Percentiles rank a stretch among this genome's conserved stretches.
phyloP scores from a whole-genome alignment of 2,113 vertebrate genomes.

The Calyptommatus sinebrachiatus region DNA sequence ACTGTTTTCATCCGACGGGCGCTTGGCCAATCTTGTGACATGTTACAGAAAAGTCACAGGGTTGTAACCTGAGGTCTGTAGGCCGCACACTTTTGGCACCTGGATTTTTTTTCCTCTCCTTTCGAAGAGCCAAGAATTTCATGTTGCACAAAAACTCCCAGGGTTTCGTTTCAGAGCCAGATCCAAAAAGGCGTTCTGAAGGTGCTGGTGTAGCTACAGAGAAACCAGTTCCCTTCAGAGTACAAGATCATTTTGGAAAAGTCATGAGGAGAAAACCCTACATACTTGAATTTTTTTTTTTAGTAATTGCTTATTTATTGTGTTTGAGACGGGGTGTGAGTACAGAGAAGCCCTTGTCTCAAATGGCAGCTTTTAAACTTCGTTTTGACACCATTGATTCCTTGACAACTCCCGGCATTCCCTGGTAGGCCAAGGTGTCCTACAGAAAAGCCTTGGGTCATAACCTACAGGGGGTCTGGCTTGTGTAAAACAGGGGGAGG shows the following conservation, averaged over 20 bases:
- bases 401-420: slow-evolving; percentile 74
- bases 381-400: slow-evolving; percentile 66
- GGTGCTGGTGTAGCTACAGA: slow-evolving; percentile 84
- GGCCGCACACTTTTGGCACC: slow-evolving; percentile 73
- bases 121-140: slow-evolving; percentile 69
- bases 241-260: slow-evolving; percentile 63
- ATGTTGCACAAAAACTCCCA: slow-evolving; percentile 74
- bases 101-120: slow-evolving; percentile 63
- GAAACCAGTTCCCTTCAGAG: slow-evolving; percentile 79
- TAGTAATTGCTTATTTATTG: slow-evolving; percentile 86
- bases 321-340: slow-evolving; percentile 84
- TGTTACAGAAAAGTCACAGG: slow-evolving; percentile 84
- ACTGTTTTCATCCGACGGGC: slow-evolving; percentile 68
- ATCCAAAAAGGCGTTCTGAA: slow-evolving; percentile 68
- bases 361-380: slow-evolving; percentile 83
- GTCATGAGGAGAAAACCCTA: slow-evolving; percentile 67
- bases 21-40: slow-evolving; percentile 78
- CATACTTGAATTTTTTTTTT: slow-evolving; percentile 79
- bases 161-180: slow-evolving; percentile 71
- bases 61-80: slow-evolving; percentile 75
- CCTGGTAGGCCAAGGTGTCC: slow-evolving; percentile 81
- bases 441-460: slow-evolving; percentile 87
- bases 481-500: slow-evolving; percentile 69
- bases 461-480: slow-evolving; percentile 71
- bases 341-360: slow-evolving; percentile 88